phyloP scores from a whole-genome alignment of 2,113 vertebrate genomes.

The Dicerorhinus sumatrensis region DNA sequence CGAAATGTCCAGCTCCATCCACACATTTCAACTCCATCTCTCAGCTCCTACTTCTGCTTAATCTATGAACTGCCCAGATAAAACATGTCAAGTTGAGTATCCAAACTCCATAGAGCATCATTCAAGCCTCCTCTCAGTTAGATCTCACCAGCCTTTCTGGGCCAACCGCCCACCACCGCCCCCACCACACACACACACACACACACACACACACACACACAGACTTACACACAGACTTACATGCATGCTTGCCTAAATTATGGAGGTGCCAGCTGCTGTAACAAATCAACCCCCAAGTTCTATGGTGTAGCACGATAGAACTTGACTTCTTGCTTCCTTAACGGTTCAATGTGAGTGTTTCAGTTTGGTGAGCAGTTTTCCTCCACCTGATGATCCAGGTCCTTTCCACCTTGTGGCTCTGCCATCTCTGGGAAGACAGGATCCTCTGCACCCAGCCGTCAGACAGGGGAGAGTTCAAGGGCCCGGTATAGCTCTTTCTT shows the following conservation, averaged over 20 bases:
- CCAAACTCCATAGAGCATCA: neutral
- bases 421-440: neutral
- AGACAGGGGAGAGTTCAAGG: neutral
- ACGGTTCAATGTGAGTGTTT: neutral
- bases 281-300: neutral
- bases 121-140: too few species aligned
- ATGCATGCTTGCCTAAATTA: rapidly evolving
- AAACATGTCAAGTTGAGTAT: neutral
- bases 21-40: rapidly evolving
- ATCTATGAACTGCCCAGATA: neutral
- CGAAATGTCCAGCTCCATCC: neutral
- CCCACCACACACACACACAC: too few species aligned
- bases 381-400: neutral
- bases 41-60: rapidly evolving
- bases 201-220: too few species aligned
- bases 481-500: neutral
- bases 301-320: rapidly evolving
- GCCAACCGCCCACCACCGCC: too few species aligned
- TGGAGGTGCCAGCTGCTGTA: neutral
- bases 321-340: neutral
- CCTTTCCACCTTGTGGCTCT: neutral
- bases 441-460: neutral
- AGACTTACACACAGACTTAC: rapidly evolving
- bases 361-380: neutral
- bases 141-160: neutral